phyloP scores from a whole-genome alignment of 2,113 vertebrate genomes.

The Atrichornis clamosus region DNA sequence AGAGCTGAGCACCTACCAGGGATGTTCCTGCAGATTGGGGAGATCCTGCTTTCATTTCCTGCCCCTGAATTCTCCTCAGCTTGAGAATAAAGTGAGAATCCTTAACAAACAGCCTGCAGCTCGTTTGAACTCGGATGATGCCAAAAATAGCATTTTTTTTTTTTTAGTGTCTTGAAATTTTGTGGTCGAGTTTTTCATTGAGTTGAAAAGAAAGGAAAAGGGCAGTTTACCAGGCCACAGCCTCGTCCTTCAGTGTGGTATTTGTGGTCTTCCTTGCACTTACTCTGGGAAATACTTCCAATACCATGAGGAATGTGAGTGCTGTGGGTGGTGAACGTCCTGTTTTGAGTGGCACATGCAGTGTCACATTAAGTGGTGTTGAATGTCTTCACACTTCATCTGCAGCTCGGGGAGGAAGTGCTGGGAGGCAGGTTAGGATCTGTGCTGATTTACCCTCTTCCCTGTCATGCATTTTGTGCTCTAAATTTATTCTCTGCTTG shows the following conservation, averaged over 20 bases:
- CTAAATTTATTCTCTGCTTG: not conserved
- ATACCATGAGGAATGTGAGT: slow-evolving; percentile 5
- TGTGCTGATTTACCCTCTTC: not conserved
- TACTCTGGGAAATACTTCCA: slow-evolving; percentile 29
- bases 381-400: not conserved
- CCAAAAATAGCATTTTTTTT: not conserved
- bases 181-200: not conserved
- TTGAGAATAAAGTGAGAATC: not conserved
- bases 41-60: not conserved
- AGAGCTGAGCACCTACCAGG: not conserved
- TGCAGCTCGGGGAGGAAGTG: not conserved
- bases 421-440: not conserved
- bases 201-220: slow-evolving; percentile 23
- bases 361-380: slow-evolving; percentile 28
- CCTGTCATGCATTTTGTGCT: not conserved
- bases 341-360: slow-evolving; percentile 28
- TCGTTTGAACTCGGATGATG: not conserved
- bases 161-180: not conserved
- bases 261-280: slow-evolving; percentile 22
- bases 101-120: not conserved
- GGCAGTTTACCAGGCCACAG: not conserved
- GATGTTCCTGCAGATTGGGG: not conserved
- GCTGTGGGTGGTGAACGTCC: slow-evolving; percentile 34
- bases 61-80: not conserved
- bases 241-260: not conserved